Base-by-base conservation (phyloP, 2,797 vertebrate species). In the Scleropages formosus region DNA sequence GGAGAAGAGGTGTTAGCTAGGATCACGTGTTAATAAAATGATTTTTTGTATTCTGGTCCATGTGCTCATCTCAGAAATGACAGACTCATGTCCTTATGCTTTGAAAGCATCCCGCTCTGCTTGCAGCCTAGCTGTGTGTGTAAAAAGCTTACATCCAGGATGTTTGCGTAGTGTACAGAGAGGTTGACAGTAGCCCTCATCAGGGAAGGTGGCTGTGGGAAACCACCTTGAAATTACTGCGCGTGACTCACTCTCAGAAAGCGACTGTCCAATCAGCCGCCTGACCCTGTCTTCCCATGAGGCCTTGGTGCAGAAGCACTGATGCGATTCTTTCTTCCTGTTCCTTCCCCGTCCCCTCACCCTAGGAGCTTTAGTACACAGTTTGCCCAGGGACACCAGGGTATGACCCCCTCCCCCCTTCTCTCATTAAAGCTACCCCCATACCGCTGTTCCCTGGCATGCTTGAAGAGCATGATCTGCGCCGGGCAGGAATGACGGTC, bases 381-480 rank as follows among this genome's bases (percentile, higher is more conserved):
- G 75, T 75, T 76, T 84, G 76, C 82, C 86, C 84, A 69, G 80
- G 84, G 83, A 74, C 68, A 76, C 78, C 67, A 78, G 84, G 87
- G 83, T 83, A 78, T 8, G 68, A 78, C 63, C 72, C 77, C 82
- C 81, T 78, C 44, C 11, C 46, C 72, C 56, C 0, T n/a, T 24
- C 88, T 89, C 84, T 90, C 82, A 74, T 91, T 86, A 90, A 39
- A 89, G 26, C 53, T 61, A 7, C 72, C 3, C 16, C 15, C 61
- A 49, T 46, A 90, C 87, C 86, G 87, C 86, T 59, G 16, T 81
- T 88, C 85, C 85, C 88, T 92, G 86, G 92, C 91, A 93, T 93
- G 93, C 86, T 84, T 84, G 79, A 85, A 74, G 78, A 87, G 91
- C 91, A 90, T 84, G 89, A 82, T 87, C 80, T 90, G 89, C 88